Conservation (phyloP, 2,113 vertebrate species). For the Numida meleagris region DNA sequence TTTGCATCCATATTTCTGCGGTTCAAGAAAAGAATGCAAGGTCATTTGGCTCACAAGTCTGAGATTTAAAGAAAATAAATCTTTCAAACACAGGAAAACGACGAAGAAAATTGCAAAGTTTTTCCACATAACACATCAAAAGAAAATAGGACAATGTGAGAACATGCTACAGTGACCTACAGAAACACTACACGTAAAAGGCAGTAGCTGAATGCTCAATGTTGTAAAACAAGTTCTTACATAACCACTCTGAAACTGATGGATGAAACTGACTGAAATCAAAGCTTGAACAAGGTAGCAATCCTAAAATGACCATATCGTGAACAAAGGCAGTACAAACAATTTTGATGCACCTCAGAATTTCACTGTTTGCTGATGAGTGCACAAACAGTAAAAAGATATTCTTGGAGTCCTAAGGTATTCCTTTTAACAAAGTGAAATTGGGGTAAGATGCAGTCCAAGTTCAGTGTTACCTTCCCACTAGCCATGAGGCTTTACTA, state of each 20-base stretch:
- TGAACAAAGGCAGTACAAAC: neutral
- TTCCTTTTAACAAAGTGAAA: neutral
- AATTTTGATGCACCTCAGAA: neutral
- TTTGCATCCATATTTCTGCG: rapidly evolving
- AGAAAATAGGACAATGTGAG: neutral
- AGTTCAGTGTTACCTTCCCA: neutral
- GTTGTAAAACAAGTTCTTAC: neutral
- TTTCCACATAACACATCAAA: neutral
- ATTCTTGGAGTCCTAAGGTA: neutral
- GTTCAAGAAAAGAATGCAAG: rapidly evolving
- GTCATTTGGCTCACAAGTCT: neutral
- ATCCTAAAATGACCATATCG: neutral
- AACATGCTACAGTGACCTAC: neutral
- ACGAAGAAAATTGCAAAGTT: neutral
- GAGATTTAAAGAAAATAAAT: neutral
- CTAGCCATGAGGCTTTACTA: neutral
- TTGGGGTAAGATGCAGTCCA: neutral
- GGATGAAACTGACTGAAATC: neutral
- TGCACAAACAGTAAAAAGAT: neutral
- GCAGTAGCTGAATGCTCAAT: neutral
- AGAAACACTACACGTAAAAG: neutral
- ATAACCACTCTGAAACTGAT: neutral
- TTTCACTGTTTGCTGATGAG: neutral
- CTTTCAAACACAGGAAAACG: neutral
- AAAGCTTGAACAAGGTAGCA: neutral